Evolutionary conservation across 1,140 invertebrate genomes (phyloP).

Genomic region (Pectinophora gossypiella): DNA sequence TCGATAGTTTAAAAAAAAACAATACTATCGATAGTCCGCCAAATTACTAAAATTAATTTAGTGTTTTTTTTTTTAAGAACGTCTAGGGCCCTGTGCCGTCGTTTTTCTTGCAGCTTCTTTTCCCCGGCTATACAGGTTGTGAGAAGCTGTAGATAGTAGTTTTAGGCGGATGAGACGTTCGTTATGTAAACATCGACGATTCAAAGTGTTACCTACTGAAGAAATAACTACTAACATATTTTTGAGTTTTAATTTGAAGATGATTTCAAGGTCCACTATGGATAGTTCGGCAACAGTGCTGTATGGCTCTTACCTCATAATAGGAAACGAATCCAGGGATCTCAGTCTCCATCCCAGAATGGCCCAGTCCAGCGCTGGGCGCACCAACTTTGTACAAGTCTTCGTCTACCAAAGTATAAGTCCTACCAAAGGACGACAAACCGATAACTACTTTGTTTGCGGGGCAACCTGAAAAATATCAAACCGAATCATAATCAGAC

Average conservation of each 20-base stretch:
- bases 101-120: no score
- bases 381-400: constrained; percentile 72
- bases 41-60: no score
- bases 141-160: no score
- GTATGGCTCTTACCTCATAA: constrained; percentile 78
- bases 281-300: not conserved
- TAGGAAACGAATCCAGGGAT: constrained; percentile 84
- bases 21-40: no score
- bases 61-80: no score
- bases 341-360: constrained; percentile 82
- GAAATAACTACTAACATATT: no score
- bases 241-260: not conserved
- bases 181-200: not conserved
- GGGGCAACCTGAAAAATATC: constrained; percentile 67
- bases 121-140: no score
- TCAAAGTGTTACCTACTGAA: not conserved
- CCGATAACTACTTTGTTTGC: constrained; percentile 81
- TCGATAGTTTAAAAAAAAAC: no score
- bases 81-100: no score
- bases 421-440: constrained; percentile 81
- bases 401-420: constrained; percentile 76
- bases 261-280: not conserved
- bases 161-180: not conserved
- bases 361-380: constrained; percentile 74
- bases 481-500: not conserved